Percentiles rank a stretch among this genome's conserved stretches.
Evolutionary conservation across 2,113 vertebrate genomes (phyloP).

Genomic region (Gracilinanus agilis): DNA sequence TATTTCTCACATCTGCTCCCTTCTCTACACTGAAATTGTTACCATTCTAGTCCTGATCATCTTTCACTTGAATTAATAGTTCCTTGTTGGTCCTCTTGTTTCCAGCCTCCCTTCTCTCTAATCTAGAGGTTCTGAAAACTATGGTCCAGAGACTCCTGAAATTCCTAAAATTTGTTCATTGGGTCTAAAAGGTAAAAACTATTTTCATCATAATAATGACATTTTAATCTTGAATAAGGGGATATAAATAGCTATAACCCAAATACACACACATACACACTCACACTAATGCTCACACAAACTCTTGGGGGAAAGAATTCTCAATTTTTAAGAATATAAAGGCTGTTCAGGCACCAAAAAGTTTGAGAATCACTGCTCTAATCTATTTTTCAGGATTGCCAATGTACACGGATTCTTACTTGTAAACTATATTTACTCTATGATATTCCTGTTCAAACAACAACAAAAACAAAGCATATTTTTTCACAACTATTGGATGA

Average conservation of each 20-base stretch:
- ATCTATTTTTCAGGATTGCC: not conserved
- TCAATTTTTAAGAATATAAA: not conserved
- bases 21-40: not conserved
- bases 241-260: not conserved
- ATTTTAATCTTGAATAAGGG: not conserved
- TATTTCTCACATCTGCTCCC: not conserved
- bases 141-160: not conserved
- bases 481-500: not conserved
- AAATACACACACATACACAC: not conserved
- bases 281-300: too few relatives aligned
- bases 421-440: not conserved
- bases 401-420: not conserved
- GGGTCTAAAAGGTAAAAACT: not conserved
- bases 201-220: not conserved
- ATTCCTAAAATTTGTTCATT: not conserved
- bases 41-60: not conserved
- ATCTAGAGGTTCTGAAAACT: not conserved
- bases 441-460: not conserved
- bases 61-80: not conserved
- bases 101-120: not conserved
- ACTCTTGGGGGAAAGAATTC: not conserved
- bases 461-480: not conserved
- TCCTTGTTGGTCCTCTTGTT: not conserved
- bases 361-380: too few relatives aligned
- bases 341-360: too few relatives aligned